A percentile compares a stretch with the other conserved stretches of the same genome.
phyloP scores from a whole-genome alignment of 2,797 vertebrate genomes.

The Chelon auratus region DNA sequence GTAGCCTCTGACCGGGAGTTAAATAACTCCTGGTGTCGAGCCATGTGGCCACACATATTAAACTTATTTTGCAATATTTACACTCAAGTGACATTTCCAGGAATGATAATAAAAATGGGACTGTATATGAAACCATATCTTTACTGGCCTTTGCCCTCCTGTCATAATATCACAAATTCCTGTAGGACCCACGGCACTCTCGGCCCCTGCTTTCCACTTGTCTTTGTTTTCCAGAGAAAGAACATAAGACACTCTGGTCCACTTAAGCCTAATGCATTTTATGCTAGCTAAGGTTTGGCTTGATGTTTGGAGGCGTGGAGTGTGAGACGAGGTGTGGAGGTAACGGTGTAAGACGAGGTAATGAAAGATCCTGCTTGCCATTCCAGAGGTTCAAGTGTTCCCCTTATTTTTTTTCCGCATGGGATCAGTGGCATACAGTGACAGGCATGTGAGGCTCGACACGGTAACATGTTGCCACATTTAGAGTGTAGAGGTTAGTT shows the following conservation, averaged over 20 bases:
- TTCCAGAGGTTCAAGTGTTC: conserved; percentile 19
- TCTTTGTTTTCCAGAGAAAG: conserved; percentile 55
- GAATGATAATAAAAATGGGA: conserved; percentile 73
- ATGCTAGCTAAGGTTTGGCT: conserved; percentile 33
- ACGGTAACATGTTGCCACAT: conserved; percentile 2
- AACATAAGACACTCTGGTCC: conserved; percentile 67
- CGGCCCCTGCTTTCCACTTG: conserved; percentile 28
- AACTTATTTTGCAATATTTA: conserved; percentile 75
- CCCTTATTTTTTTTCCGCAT: background rate
- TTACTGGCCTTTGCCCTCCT: conserved; percentile 50
- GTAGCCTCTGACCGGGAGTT: conserved; percentile 39
- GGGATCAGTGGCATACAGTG: background rate
- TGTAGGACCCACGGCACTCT: conserved; percentile 32
- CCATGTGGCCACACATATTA: conserved; percentile 59
- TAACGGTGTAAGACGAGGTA: conserved; percentile 27
- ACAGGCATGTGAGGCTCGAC: background rate
- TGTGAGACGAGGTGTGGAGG: conserved; percentile 39
- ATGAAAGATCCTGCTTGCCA: conserved; percentile 26
- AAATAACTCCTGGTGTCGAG: conserved; percentile 35
- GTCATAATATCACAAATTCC: conserved; percentile 73
- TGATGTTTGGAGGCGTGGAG: conserved; percentile 43
- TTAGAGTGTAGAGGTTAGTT: background rate
- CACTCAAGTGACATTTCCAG: conserved; percentile 61
- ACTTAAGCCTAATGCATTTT: conserved; percentile 71
- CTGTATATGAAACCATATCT: conserved; percentile 71